Conservation (phyloP, 92 coral and sea anemone species). For the Siderastrea radians region DNA sequence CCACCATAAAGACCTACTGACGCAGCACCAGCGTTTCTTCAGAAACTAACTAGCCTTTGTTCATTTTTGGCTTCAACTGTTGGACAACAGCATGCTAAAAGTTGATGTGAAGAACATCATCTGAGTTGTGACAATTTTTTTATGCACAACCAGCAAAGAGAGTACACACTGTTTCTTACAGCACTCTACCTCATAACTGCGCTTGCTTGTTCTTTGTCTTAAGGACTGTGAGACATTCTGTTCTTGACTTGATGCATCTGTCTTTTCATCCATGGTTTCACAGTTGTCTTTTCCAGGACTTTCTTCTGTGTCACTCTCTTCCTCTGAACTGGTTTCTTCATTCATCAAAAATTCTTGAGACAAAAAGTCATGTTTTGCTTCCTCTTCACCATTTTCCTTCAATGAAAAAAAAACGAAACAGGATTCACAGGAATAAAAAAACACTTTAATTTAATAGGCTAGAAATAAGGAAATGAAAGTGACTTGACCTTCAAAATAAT, state of each 20-base stretch:
- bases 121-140: no score
- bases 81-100: no score
- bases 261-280: constrained; percentile 19
- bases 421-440: no score
- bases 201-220: constrained; percentile 23
- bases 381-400: constrained; percentile 28
- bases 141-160: no score
- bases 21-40: no score
- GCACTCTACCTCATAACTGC: constrained; percentile 14
- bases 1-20: no score
- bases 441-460: background rate
- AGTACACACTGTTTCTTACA: no score
- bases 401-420: constrained; percentile 9
- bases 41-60: no score
- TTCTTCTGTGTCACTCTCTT: constrained; percentile 42
- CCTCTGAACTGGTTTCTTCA: constrained; percentile 57
- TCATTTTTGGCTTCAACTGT: no score
- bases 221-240: constrained; percentile 6
- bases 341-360: constrained; percentile 48
- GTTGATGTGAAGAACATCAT: no score
- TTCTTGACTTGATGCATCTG: constrained; percentile 20
- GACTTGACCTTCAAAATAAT: no score
- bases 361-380: constrained; percentile 49
- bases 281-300: background rate
- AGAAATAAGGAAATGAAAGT: no score